Evolutionary conservation across 2,113 vertebrate species (phyloP).

Genomic region (Cynocephalus volans): DNA sequence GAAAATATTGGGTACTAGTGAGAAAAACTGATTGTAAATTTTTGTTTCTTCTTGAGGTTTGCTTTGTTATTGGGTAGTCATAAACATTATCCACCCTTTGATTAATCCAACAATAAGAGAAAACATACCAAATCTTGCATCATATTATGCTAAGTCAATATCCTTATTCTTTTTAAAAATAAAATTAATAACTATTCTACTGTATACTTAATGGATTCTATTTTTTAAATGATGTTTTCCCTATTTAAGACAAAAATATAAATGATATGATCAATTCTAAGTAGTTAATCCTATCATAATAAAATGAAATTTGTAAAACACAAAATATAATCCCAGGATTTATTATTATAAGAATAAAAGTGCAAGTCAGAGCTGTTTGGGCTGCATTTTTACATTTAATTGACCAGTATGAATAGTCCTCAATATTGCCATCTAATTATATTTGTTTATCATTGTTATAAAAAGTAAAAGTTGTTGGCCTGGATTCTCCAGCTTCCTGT

Average conservation of each 20-base stretch:
- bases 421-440: background rate
- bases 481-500: background rate
- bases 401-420: background rate
- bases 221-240: constrained; percentile 6
- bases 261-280: background rate
- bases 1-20: background rate
- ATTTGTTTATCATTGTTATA: background rate
- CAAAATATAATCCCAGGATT: background rate
- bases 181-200: background rate
- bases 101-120: background rate
- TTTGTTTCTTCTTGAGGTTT: background rate
- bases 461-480: background rate
- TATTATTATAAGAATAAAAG: background rate
- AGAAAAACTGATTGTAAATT: background rate
- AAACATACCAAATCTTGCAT: background rate
- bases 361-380: background rate
- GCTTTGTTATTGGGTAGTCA: background rate
- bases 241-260: background rate
- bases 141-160: background rate
- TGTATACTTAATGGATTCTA: background rate
- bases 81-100: background rate
- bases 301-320: background rate
- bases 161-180: background rate
- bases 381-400: constrained; percentile 16
- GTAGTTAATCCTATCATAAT: background rate